Base-by-base conservation (phyloP, 2,888 invertebrate species). In the Tetragnatha montana region DNA sequence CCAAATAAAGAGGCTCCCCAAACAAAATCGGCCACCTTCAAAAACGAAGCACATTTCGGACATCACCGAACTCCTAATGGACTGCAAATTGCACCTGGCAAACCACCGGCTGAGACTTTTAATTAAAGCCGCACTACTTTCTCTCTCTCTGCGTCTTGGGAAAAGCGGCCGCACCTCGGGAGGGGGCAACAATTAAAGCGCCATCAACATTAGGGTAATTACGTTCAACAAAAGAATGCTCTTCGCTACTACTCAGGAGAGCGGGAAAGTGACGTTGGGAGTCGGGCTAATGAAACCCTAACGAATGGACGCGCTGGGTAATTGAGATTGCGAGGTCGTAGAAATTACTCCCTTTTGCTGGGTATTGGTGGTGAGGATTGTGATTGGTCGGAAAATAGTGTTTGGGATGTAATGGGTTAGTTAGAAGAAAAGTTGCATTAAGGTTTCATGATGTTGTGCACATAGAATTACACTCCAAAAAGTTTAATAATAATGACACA, bases 151-250 rank as follows among this genome's bases (percentile, higher is more conserved):
- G 68, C n/a, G 47, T 81, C 68, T 81, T 81, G 69, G 14, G 60
- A 10, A 35, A 35, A 35, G 35, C 35, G 35, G 60, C 6, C 60
- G 4, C 14, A 60, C 80, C 14, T 22, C 68, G 14, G 68, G 60
- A 14, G 51, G 60, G 21, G 51, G 51, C 51, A 85, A 85, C 85
- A 85, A 85, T 85, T 85, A 85, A 85, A 85, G 71, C 78, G 79
- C 79, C 79, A 85, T 85, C 78, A 85, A 74, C 85, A 85, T 79
- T 73, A 70, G 35, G 85, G 78, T 79, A 85, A 79, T 79, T 85
- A 85, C 21, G 21, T 22, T 60, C 60, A 35, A 60, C 60, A 60
- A 60, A 60, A 60, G 60, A 60, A 60, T 12, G 60, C 60, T 60
- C 60, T 60, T 60, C 14, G 60, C 60, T 17, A n/a, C n/a, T n/a